Conservation (phyloP, 2,797 vertebrate species). For the Pachyuromys duprasi region DNA sequence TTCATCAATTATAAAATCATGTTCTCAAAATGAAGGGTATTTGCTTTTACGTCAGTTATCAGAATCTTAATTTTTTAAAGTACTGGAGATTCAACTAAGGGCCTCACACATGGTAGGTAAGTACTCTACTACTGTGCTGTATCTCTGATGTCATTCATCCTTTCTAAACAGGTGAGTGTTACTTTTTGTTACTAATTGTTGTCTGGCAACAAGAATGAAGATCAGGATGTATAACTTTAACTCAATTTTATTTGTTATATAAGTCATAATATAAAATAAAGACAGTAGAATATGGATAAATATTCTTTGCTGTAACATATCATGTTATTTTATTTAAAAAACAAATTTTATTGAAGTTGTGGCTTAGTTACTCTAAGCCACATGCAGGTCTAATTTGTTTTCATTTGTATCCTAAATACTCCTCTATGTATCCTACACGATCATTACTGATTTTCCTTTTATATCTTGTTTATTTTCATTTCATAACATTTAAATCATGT, state of each 20-base stretch:
- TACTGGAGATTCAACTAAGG: background rate
- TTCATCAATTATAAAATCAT: constrained; percentile 1
- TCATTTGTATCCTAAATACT: background rate
- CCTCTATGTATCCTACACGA: background rate
- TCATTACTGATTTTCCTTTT: background rate
- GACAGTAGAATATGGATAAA: background rate
- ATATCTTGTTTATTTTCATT: constrained; percentile 7
- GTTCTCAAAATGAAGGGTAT: background rate
- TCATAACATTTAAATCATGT: background rate
- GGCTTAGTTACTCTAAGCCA: background rate
- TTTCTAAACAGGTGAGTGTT: background rate
- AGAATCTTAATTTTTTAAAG: background rate
- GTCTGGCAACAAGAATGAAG: background rate
- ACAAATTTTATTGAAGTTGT: background rate
- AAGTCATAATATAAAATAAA: constrained; percentile 14
- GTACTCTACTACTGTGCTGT: background rate
- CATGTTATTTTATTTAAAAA: background rate
- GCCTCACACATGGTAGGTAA: background rate
- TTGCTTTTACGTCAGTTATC: background rate
- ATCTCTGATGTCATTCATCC: background rate
- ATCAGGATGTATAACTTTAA: background rate
- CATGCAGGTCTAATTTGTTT: background rate
- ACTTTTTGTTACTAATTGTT: background rate
- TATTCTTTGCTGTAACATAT: background rate
- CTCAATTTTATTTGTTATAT: background rate